Percentiles rank a stretch among this genome's conserved stretches.
These are phyloP conservation scores for Zaprionus africanus DNA, from an alignment of 1,140 invertebrate genomes.

Conservation along the genomic window DNA sequence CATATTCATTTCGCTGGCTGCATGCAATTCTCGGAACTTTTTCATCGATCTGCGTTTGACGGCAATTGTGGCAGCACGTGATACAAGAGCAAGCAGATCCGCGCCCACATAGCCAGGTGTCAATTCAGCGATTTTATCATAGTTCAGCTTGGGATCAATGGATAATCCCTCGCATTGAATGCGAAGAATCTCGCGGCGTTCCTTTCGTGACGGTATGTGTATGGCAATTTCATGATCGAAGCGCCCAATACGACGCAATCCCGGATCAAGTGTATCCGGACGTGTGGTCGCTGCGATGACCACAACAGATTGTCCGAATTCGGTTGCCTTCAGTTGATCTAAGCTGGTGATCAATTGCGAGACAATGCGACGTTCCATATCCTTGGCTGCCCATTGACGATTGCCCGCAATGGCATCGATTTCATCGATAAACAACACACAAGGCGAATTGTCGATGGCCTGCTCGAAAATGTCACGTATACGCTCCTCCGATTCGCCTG, in stretches of 20 bases:
- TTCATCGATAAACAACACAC: conserved; percentile 97
- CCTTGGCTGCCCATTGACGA: conserved; percentile 93
- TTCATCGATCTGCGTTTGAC: conserved; percentile 86
- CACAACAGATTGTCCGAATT: conserved; percentile 90
- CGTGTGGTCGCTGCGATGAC: conserved; percentile 98
- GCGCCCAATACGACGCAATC: conserved; percentile 94
- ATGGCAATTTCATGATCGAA: conserved; percentile 97
- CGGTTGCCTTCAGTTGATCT: conserved; percentile 90
- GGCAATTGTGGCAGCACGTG: conserved; percentile 94
- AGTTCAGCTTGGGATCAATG: conserved; percentile 89
- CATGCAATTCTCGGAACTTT: conserved; percentile 72
- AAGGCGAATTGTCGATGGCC: conserved; percentile 90
- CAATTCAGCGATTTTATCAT: conserved; percentile 89
- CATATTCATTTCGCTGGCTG: conserved; percentile 71
- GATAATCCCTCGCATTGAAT: conserved; percentile 89
- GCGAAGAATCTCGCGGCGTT: conserved; percentile 90
- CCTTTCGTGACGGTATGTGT: conserved; percentile 95
- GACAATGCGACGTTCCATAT: conserved; percentile 98
- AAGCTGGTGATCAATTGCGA: conserved; percentile 95
- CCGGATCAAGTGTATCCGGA: conserved; percentile 96
- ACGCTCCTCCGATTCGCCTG: conserved; percentile 97
- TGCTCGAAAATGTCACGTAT: conserved; percentile 96
- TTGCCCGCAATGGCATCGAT: conserved; percentile 96
- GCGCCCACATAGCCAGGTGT: conserved; percentile 99
- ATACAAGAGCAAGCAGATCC: conserved; percentile 94